Evolutionary conservation across 2,113 vertebrate genomes (phyloP).

Genomic region (Ciconia stormi): DNA sequence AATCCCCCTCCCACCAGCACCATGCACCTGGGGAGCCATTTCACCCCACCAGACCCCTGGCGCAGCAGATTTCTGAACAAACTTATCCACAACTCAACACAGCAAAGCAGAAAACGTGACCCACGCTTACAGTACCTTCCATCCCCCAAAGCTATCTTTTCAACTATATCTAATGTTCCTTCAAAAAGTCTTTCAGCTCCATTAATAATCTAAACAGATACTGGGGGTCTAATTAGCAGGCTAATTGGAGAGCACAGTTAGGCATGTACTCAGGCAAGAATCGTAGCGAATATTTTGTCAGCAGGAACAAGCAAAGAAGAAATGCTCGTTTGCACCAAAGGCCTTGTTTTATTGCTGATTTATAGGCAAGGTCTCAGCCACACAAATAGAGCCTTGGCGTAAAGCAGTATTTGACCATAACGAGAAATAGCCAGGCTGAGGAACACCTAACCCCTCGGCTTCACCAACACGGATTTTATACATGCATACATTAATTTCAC

Average conservation of each 20-base stretch:
- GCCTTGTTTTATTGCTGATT: not conserved
- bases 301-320: not conserved
- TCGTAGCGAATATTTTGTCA: not conserved
- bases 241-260: not conserved
- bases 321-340: not conserved
- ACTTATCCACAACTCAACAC: not conserved
- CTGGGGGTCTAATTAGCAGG: not conserved
- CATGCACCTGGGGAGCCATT: accelerated
- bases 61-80: not conserved
- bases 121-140: accelerated
- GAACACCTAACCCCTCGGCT: not conserved
- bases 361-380: not conserved
- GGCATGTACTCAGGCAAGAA: not conserved
- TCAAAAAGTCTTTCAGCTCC: not conserved
- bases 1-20: not conserved
- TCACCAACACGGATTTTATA: not conserved
- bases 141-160: not conserved
- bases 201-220: conserved; percentile 43
- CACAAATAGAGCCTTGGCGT: not conserved
- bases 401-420: not conserved
- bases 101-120: not conserved
- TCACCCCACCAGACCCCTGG: not conserved
- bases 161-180: not conserved
- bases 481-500: not conserved
- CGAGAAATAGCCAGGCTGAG: not conserved